Conservation (phyloP, 1,140 invertebrate species). For the Microplitis demolitor region DNA sequence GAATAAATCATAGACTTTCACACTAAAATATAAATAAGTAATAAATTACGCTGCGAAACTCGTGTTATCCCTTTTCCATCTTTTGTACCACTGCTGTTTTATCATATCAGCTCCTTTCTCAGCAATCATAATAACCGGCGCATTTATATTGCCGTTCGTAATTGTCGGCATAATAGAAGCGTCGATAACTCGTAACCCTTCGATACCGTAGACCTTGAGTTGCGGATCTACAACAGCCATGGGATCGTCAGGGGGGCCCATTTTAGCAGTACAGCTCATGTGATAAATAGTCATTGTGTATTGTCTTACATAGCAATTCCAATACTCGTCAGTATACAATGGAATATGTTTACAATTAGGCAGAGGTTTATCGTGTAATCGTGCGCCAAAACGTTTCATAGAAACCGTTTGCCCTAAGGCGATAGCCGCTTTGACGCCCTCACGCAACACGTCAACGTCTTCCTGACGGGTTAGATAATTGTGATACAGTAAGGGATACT, state of each 20-base stretch:
- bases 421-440: slow-evolving; percentile 84
- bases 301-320: slow-evolving; percentile 78
- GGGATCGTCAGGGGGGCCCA: slow-evolving; percentile 78
- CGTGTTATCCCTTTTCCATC: slow-evolving; percentile 25
- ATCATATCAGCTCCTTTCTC: slow-evolving; percentile 90
- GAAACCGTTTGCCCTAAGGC: slow-evolving; percentile 77
- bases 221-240: slow-evolving; percentile 83
- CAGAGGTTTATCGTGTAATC: slow-evolving; percentile 72
- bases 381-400: slow-evolving; percentile 75
- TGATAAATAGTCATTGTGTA: slow-evolving; percentile 90
- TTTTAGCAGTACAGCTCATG: slow-evolving; percentile 81
- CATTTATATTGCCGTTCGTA: slow-evolving; percentile 84
- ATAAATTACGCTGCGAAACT: background rate
- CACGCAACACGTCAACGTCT: slow-evolving; percentile 77
- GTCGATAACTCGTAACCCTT: slow-evolving; percentile 78
- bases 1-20: background rate
- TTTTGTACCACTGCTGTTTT: slow-evolving; percentile 60
- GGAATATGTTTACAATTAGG: slow-evolving; percentile 82
- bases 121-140: slow-evolving; percentile 89
- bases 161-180: slow-evolving; percentile 83
- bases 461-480: slow-evolving; percentile 86
- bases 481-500: slow-evolving; percentile 86
- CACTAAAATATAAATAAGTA: background rate
- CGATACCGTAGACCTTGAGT: slow-evolving; percentile 75
- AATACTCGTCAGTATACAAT: slow-evolving; percentile 80